phyloP scores from a whole-genome alignment of 2,888 invertebrate genomes.

The Miltochrista miniata region DNA sequence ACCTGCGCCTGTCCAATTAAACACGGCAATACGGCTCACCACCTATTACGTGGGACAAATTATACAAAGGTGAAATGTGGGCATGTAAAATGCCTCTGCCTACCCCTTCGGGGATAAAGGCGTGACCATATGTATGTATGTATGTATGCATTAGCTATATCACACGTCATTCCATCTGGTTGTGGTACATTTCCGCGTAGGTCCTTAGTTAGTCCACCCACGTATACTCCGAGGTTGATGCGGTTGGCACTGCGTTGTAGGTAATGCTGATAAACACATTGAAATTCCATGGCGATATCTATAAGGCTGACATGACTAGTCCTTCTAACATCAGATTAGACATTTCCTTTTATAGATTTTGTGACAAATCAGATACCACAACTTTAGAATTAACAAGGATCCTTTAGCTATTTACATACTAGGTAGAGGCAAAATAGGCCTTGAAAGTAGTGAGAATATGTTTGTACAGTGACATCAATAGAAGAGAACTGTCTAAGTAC shows the following conservation, averaged over 20 bases:
- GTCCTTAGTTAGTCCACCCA: constrained; percentile 71
- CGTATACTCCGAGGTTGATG: constrained; percentile 70
- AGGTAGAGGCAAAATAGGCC: too few species aligned
- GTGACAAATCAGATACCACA: constrained; percentile 19
- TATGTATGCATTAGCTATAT: constrained; percentile 39
- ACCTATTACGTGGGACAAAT: too few species aligned
- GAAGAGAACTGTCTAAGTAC: too few species aligned
- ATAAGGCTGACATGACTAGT: constrained; percentile 46
- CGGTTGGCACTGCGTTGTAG: constrained; percentile 45
- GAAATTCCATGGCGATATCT: constrained; percentile 62
- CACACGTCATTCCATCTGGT: neutral
- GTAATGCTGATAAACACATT: constrained; percentile 53
- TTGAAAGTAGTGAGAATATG: too few species aligned
- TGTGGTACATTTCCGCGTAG: constrained; percentile 67
- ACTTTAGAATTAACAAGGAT: constrained; percentile 9
- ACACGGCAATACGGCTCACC: too few species aligned
- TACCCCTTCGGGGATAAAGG: too few species aligned
- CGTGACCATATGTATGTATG: too few species aligned
- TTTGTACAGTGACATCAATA: too few species aligned
- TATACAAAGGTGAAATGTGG: too few species aligned
- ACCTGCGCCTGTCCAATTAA: too few species aligned
- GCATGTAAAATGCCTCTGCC: too few species aligned
- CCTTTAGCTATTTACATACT: neutral
- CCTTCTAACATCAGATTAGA: constrained; percentile 35
- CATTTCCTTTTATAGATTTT: constrained; percentile 46